Evolutionary conservation across 2,888 invertebrate genomes (phyloP), one percentile per base, ranked within the genome.

Genomic region (Drosophila austrosaltans): DNA sequence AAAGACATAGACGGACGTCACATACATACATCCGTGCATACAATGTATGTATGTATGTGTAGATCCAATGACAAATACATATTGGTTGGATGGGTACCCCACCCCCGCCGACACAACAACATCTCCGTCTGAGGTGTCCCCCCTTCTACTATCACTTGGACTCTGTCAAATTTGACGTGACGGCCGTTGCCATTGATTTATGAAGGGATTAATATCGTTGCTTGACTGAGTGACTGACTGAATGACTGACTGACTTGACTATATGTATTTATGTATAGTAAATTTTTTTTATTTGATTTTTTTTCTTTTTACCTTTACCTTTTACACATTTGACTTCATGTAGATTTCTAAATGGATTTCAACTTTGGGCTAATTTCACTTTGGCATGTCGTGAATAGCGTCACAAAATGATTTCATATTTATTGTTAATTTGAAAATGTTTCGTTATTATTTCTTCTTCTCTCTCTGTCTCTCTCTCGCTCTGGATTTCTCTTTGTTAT

Each of bases 341-440:
- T 75, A 59, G 75, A 73, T 88, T 80, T 88, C 83, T 71, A 83
- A 88, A 88, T 88, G 83, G 75, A 73, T 86, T 82, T 78, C 75
- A 83, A 76, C 83, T 86, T 88, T 83, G 87, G 59, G 86, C 78
- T 81, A 83, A 86, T 83, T 88, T 83, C 88, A 86, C 88, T 86
- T 80, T 81, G 69, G 69, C 73, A 63, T 63, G 53, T 69, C 69
- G 16, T 64, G 54, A 53, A 56, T 40, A 40, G 69, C 71, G 54
- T 69, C 66, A 69, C 70, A 75, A 63, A 76, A 58, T 76, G 72
- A 76, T 71, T 76, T 75, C 76, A 75, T 76, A 76, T 76, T 65
- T 63, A 28, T 63, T 66, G 64, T 72, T 65, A 64, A 56, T 30
- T 36, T 32, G 53, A 48, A 65, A 71, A 48, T 54, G 63, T 62